Conservation (phyloP, 2,113 vertebrate genomes). For the Tupaia tana region DNA sequence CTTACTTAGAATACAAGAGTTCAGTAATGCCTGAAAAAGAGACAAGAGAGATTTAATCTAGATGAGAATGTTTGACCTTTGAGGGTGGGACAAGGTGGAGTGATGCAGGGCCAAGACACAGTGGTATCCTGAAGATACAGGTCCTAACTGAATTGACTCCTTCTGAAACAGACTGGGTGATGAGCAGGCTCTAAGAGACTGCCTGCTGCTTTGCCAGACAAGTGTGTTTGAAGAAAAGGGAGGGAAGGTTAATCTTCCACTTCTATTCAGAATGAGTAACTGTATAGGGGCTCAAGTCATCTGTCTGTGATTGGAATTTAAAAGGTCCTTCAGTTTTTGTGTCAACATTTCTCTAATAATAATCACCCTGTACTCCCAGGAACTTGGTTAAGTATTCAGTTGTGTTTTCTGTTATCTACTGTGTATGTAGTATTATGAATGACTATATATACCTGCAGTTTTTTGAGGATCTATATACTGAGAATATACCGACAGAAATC, state of each 20-base stretch:
- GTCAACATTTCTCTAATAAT: conserved; percentile 34
- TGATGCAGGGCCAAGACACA: not conserved
- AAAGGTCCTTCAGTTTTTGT: conserved; percentile 8
- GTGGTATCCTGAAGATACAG: not conserved
- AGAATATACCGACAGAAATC: not conserved
- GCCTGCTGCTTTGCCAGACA: not conserved
- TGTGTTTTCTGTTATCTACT: conserved; percentile 22
- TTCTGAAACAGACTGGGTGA: not conserved
- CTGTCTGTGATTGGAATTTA: not conserved
- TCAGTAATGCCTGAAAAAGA: not conserved
- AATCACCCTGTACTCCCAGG: not conserved
- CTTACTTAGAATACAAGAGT: conserved; percentile 3
- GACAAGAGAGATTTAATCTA: not conserved
- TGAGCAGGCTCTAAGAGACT: not conserved
- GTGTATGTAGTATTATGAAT: not conserved
- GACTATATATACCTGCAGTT: not conserved
- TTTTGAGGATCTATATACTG: not conserved
- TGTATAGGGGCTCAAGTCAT: not conserved
- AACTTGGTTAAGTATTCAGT: conserved; percentile 19
- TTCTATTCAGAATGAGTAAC: conserved; percentile 34
- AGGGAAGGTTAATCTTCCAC: conserved; percentile 47
- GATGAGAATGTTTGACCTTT: not conserved
- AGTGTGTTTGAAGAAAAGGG: not conserved
- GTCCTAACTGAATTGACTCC: not conserved
- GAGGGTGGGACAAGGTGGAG: not conserved